phyloP scores from a whole-genome alignment of 2,888 invertebrate genomes.

The Thera britannica region DNA sequence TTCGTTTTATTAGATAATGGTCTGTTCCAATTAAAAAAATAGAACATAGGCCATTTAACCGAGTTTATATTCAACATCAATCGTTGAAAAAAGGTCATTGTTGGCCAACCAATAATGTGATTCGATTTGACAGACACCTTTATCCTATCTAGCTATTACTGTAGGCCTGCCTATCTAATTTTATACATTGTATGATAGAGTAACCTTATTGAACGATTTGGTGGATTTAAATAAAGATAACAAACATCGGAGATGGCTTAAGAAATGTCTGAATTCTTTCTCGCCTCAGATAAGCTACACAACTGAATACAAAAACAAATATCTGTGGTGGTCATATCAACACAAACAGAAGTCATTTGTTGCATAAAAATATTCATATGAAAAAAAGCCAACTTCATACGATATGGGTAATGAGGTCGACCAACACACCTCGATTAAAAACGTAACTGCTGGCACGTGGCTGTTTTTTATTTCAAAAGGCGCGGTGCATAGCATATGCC shows the following conservation, averaged over 20 bases:
- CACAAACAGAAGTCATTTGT: not conserved
- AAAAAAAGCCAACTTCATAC: not conserved
- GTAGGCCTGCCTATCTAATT: too few relatives aligned
- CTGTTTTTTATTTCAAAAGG: slow-evolving; percentile 56
- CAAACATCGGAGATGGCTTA: not conserved
- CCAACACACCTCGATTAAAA: slow-evolving; percentile 42
- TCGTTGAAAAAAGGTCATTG: not conserved
- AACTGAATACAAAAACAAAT: slow-evolving; percentile 1
- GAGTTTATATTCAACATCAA: not conserved
- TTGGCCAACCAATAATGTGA: not conserved
- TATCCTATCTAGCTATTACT: too few relatives aligned
- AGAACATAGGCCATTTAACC: not conserved
- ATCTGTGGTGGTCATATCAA: not conserved
- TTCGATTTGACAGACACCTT: too few relatives aligned
- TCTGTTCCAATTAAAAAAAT: slow-evolving; percentile 12
- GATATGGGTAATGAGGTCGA: slow-evolving; percentile 7
- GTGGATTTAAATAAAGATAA: not conserved
- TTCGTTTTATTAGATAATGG: slow-evolving; percentile 21
- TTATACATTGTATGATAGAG: too few relatives aligned
- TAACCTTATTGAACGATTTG: not conserved
- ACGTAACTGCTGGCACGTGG: slow-evolving; percentile 69
- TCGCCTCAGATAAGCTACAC: not conserved
- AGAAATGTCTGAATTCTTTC: not conserved
- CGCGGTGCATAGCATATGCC: slow-evolving; percentile 69
- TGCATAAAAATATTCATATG: not conserved